Conservation (phyloP, 2,797 vertebrate species). For the Thamnophis elegans region DNA sequence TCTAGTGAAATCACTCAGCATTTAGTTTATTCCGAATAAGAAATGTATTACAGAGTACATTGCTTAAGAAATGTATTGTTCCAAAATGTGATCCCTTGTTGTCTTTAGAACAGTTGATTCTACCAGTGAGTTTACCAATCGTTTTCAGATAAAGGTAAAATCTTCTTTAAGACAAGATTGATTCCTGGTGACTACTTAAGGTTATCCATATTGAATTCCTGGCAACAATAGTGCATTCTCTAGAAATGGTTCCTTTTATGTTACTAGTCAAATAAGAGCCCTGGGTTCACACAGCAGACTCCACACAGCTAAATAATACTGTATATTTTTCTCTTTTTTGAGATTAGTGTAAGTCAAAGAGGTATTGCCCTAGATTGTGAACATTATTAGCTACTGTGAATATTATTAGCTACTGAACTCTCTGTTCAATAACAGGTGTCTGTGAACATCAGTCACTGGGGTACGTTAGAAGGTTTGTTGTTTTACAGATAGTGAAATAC, state of each 20-base stretch:
- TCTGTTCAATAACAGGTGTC: neutral
- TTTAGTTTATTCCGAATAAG: neutral
- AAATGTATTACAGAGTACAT: neutral
- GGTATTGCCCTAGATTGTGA: neutral
- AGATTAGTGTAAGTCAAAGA: neutral
- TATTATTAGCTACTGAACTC: neutral
- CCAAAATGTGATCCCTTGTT: neutral
- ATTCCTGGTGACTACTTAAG: neutral
- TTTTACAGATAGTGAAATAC: neutral
- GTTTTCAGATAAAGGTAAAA: neutral
- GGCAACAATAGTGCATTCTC: neutral
- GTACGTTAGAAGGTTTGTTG: neutral
- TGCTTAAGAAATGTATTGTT: neutral
- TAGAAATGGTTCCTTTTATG: neutral
- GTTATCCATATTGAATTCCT: neutral
- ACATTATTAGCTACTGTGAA: neutral
- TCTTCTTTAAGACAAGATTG: neutral
- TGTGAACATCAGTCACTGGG: neutral
- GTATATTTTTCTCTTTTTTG: neutral
- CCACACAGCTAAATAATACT: too few species aligned
- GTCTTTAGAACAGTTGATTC: neutral
- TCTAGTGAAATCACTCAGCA: neutral
- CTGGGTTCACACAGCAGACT: neutral
- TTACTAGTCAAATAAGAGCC: neutral
- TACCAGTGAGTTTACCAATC: neutral